Evolutionary conservation across 2,888 invertebrate genomes (phyloP).

Genomic region (Cephus nigrinus): DNA sequence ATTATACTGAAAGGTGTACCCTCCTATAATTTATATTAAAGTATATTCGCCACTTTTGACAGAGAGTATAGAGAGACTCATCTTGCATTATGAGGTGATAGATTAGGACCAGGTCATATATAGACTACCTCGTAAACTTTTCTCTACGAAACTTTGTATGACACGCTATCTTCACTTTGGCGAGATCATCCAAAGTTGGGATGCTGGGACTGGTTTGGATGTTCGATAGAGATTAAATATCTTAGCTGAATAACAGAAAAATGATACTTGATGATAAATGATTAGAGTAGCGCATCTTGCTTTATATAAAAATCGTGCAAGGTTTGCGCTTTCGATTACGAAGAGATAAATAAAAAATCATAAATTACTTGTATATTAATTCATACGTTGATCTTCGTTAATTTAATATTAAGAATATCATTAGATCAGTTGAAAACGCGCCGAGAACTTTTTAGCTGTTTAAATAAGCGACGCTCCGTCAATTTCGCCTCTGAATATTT

Average conservation of each 20-base stretch:
- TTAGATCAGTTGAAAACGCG: neutral
- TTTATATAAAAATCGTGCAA: neutral
- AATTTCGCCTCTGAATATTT: neutral
- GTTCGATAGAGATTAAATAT: neutral
- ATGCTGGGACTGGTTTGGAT: neutral
- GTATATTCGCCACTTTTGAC: neutral
- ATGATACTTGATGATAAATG: neutral
- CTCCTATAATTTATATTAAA: neutral
- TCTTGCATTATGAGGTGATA: neutral
- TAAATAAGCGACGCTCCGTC: neutral
- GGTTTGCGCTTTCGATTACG: neutral
- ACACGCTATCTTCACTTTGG: neutral
- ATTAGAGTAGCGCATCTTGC: neutral
- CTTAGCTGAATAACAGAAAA: neutral
- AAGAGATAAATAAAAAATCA: neutral
- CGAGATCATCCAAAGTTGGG: constrained; percentile 5
- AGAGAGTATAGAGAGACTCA: neutral
- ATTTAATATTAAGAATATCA: neutral
- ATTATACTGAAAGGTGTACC: neutral
- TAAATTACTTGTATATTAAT: neutral
- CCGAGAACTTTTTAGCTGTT: neutral
- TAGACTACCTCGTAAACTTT: neutral
- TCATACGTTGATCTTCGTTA: neutral
- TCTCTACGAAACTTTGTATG: neutral
- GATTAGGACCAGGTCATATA: neutral